A percentile compares a stretch with the other conserved stretches of the same genome.
These are phyloP conservation scores for Myotis findleyi DNA, from an alignment of 2,797 vertebrate species.

Conservation along the genomic window DNA sequence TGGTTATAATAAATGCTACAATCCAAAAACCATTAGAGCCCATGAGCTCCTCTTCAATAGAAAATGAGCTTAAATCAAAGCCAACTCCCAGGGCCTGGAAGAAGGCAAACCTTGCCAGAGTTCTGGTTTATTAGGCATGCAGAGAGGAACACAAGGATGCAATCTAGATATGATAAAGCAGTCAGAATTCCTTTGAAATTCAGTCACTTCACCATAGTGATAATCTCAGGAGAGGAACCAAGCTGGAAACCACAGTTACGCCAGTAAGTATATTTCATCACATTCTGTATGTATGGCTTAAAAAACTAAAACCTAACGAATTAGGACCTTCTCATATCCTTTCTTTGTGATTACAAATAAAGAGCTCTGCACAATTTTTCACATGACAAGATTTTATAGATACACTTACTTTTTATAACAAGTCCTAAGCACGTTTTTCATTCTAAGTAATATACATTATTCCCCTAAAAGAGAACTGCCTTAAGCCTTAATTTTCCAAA, in stretches of 20 bases:
- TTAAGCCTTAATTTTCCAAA: neutral
- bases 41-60: neutral
- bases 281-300: constrained; percentile 6
- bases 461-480: constrained; percentile 36
- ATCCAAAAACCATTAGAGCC: neutral
- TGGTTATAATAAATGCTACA: constrained; percentile 17
- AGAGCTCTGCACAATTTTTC: constrained; percentile 5
- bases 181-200: constrained; percentile 29
- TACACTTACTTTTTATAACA: constrained; percentile 26
- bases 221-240: neutral
- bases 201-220: neutral
- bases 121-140: neutral
- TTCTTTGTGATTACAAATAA: constrained; percentile 23
- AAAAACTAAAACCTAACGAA: constrained; percentile 63
- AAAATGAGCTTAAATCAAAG: constrained; percentile 40
- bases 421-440: constrained; percentile 28
- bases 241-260: constrained; percentile 12
- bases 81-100: neutral
- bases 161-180: neutral
- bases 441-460: neutral
- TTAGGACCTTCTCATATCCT: neutral
- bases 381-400: neutral
- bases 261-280: constrained; percentile 53
- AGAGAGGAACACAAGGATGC: neutral
- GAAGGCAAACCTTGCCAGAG: neutral